A percentile compares a stretch with the other conserved stretches of the same genome.
Evolutionary conservation across 30 jellyfish, hydroid and myxozoan genomes (phyloP).

Genomic region (Turritopsis rubra): DNA sequence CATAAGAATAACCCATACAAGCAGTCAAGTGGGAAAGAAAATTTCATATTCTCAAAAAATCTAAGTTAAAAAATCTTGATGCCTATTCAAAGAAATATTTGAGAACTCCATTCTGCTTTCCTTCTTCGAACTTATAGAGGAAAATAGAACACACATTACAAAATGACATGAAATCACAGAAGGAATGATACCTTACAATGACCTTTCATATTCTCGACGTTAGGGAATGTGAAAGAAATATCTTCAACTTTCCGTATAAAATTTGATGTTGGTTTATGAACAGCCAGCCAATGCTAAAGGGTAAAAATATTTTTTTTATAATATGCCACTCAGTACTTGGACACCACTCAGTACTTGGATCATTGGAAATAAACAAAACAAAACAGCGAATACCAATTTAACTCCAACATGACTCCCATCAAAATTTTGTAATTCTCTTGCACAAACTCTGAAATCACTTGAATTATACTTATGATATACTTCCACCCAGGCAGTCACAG

Average conservation of each 20-base stretch:
- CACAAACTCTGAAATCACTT: not conserved
- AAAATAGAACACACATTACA: too few relatives aligned
- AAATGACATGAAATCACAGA: too few relatives aligned
- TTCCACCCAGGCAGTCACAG: slow-evolving; percentile 30
- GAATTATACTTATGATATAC: not conserved
- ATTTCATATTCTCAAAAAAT: too few relatives aligned
- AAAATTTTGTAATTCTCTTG: slow-evolving; percentile 15
- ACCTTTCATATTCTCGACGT: not conserved
- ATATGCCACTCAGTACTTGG: not conserved
- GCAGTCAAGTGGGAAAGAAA: too few relatives aligned
- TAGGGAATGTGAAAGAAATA: not conserved
- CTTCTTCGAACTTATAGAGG: too few relatives aligned
- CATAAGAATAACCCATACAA: too few relatives aligned
- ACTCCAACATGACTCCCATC: slow-evolving; percentile 16
- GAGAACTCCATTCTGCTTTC: too few relatives aligned
- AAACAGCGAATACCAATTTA: not conserved
- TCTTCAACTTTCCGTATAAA: not conserved
- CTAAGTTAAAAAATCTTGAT: too few relatives aligned
- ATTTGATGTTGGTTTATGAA: not conserved
- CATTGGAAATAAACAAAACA: not conserved
- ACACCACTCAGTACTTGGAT: too few relatives aligned
- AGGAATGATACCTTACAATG: not conserved
- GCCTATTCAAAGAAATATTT: too few relatives aligned
- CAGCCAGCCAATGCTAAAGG: slow-evolving; percentile 7
- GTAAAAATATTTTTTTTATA: not conserved